phyloP scores from a whole-genome alignment of 2,797 vertebrate species.

The Novumbra hubbsi region DNA sequence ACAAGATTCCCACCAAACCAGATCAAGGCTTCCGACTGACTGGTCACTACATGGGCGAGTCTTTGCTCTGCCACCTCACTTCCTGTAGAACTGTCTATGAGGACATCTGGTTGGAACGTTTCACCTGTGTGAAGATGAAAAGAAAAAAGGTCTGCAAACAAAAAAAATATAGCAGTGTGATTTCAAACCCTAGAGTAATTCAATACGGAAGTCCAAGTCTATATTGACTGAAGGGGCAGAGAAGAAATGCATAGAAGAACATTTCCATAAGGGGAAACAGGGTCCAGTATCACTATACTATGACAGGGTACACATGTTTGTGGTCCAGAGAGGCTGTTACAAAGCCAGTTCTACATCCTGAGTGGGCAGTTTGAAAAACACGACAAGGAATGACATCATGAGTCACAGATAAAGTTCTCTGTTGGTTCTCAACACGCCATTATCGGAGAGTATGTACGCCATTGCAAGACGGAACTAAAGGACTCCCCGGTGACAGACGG shows the following conservation, averaged over 20 bases:
- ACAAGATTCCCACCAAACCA: not conserved
- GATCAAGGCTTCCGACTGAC: not conserved
- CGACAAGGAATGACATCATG: not conserved
- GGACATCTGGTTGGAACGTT: constrained; percentile 24
- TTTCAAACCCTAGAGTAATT: constrained; percentile 25
- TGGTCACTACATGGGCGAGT: not conserved
- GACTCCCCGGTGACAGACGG: not conserved
- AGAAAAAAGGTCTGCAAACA: constrained; percentile 15
- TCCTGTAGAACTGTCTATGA: constrained; percentile 13
- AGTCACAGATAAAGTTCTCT: not conserved
- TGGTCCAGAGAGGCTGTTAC: not conserved
- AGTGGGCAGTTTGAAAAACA: not conserved
- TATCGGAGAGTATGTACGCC: too few relatives aligned
- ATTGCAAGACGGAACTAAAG: not conserved
- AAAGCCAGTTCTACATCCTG: not conserved
- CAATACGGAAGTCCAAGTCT: constrained; percentile 15
- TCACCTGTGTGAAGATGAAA: constrained; percentile 32
- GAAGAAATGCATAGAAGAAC: not conserved
- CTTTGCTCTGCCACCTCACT: not conserved
- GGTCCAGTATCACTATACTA: too few relatives aligned
- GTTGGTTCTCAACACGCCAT: not conserved
- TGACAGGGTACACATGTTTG: not conserved
- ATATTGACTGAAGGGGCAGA: not conserved
- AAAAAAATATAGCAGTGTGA: constrained; percentile 26
- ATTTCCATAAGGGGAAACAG: not conserved